phyloP scores from a whole-genome alignment of 1,140 invertebrate genomes.

The Drosophila saltans region DNA sequence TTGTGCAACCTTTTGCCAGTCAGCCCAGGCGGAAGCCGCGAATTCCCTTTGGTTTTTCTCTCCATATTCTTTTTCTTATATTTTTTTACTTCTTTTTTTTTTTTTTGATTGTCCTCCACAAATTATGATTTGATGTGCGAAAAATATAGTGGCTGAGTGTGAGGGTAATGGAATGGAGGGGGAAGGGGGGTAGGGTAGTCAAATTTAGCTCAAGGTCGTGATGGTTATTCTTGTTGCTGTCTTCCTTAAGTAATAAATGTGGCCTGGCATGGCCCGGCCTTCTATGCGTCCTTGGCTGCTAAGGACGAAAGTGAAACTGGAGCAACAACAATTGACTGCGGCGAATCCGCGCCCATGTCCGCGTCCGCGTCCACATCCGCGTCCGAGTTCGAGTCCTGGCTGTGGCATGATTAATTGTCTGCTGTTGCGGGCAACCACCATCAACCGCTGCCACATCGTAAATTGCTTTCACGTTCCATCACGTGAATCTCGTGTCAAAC shows the following conservation, averaged over 20 bases:
- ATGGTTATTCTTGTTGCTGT: conserved; percentile 7
- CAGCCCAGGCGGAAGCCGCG: conserved; percentile 11
- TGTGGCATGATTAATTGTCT: conserved; percentile 73
- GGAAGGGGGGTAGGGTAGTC: conserved; percentile 19
- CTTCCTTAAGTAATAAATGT: conserved; percentile 13
- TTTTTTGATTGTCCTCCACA: conserved; percentile 63
- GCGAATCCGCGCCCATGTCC: conserved; percentile 8
- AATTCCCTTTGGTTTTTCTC: neutral
- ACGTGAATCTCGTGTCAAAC: conserved; percentile 51
- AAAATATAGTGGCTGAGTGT: conserved; percentile 55
- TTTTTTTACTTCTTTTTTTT: neutral
- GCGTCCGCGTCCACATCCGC: neutral
- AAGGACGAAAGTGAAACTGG: conserved; percentile 45
- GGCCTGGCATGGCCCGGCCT: conserved; percentile 34
- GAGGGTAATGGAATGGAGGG: conserved; percentile 18
- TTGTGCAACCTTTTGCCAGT: conserved; percentile 55
- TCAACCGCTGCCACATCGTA: conserved; percentile 56
- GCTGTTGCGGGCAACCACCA: conserved; percentile 58
- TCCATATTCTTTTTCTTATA: neutral
- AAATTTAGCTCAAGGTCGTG: conserved; percentile 50
- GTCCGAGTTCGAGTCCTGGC: conserved; percentile 28
- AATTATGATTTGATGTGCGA: conserved; percentile 76
- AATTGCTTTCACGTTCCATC: conserved; percentile 63
- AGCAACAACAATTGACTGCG: conserved; percentile 19
- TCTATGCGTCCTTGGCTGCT: conserved; percentile 33